Evolutionary conservation across 2,888 invertebrate genomes (phyloP).

Genomic region (Rhodophaea formosa): DNA sequence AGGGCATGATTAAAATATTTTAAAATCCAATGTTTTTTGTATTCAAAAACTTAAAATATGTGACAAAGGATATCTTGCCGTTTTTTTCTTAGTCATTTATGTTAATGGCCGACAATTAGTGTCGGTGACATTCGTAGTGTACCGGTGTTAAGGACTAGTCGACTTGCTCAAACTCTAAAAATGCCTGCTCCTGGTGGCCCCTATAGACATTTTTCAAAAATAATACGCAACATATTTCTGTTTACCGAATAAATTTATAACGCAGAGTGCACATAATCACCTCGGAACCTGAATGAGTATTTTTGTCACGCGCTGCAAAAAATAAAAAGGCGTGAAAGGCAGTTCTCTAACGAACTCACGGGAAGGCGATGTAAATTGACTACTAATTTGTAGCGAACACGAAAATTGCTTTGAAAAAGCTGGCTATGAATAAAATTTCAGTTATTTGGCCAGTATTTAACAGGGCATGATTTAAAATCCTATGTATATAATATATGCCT

Average conservation of each 20-base stretch:
- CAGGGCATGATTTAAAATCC: conserved; percentile 31
- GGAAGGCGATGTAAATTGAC: conserved; percentile 40
- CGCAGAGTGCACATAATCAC: conserved; percentile 3
- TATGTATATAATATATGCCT: too few species aligned
- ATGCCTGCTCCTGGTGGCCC: too few species aligned
- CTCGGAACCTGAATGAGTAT: conserved; percentile 14
- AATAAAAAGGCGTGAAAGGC: conserved; percentile 25
- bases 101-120: too few species aligned
- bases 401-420: conserved; percentile 52
- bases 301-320: conserved; percentile 18
- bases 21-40: conserved; percentile 25
- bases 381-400: conserved; percentile 52
- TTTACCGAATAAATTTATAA: too few species aligned
- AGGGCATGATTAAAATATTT: conserved; percentile 42
- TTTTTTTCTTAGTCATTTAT: too few species aligned
- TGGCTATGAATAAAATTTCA: conserved; percentile 59
- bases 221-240: too few species aligned
- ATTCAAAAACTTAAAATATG: too few species aligned
- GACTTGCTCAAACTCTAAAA: too few species aligned
- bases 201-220: too few species aligned
- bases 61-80: too few species aligned
- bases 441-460: conserved; percentile 40
- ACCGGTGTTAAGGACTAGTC: too few species aligned
- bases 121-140: too few species aligned
- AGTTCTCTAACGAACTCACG: conserved; percentile 36